A percentile compares a stretch with the other conserved stretches of the same genome.
Evolutionary conservation across 2,888 invertebrate genomes (phyloP).

Genomic region (Zelleria hepariella): DNA sequence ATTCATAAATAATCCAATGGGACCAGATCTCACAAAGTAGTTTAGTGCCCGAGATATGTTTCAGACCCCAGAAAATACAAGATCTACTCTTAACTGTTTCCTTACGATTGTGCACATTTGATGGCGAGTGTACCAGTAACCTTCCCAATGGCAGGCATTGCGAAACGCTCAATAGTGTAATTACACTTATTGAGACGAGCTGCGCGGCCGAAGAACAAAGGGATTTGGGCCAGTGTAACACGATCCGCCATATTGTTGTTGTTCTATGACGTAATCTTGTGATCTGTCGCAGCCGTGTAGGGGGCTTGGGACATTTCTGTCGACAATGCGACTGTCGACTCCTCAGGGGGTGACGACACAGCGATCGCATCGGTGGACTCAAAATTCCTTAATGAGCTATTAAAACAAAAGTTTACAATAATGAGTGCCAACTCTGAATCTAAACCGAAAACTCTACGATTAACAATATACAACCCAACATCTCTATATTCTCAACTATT

Average conservation of each 20-base stretch:
- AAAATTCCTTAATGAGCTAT: too few species aligned
- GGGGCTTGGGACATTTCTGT: background rate
- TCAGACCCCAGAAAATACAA: too few species aligned
- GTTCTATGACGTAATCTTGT: slow-evolving; percentile 42
- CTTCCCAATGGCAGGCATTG: background rate
- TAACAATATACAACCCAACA: background rate
- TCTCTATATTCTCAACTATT: too few species aligned
- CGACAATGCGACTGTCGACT: background rate
- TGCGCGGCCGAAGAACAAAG: slow-evolving; percentile 39
- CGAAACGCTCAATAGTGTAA: background rate
- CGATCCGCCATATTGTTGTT: slow-evolving; percentile 51
- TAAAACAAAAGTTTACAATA: background rate
- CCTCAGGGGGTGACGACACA: too few species aligned
- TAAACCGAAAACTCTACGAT: background rate
- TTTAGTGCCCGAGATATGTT: too few species aligned
- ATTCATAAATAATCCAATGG: too few species aligned
- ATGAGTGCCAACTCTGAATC: background rate
- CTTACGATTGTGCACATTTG: too few species aligned
- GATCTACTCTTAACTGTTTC: too few species aligned
- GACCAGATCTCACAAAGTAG: too few species aligned
- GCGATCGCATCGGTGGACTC: too few species aligned
- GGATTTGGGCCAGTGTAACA: slow-evolving; percentile 65
- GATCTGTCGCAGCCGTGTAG: slow-evolving; percentile 40
- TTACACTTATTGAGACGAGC: background rate
- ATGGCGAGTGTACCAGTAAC: background rate